Base-by-base conservation (phyloP, 2,797 vertebrate species). In the Alectoris magna region DNA sequence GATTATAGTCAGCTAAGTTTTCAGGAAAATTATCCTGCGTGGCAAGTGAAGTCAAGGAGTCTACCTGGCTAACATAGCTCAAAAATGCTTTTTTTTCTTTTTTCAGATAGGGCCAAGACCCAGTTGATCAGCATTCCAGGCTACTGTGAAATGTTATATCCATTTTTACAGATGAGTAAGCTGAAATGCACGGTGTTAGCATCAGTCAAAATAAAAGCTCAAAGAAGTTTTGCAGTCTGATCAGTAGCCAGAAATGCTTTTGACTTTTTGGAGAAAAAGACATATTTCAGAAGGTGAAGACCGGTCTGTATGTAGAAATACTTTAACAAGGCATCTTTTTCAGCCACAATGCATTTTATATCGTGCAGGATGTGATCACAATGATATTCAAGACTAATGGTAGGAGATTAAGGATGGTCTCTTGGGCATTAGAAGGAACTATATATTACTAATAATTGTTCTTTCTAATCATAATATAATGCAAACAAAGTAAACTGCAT, bases 141-240 rank as follows among this genome's bases (percentile, higher is more conserved):
- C 43, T 87, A 39, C 82, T 81, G 51, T 73, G 55, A 94, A 90
- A 81, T 53, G 51, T 82, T 95, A 58, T 58, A 89, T 14, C 14
- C 59, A n/a, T 78, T 95, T 92, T 91, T 88, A 84, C 73, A 86
- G 68, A 76, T 44, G 43, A 68, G 56, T 86, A 86, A 93, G 38
- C 48, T 87, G 70, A 89, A 39, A 92, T 81, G 60, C 79, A 77
- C 11, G 63, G 67, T 60, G 26, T 66, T 66, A 51, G 69, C 12
- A 19, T 62, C 78, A 88, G 78, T 78, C 80, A 66, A 63, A 90
- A 46, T 24, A 74, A 66, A 38, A 79, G 21, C 43, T 95, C 69
- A 72, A 82, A 38, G 26, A 87, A 89, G 43, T 69, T 76, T 75
- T 69, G 71, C 15, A 18, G 18, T 70, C 69, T 84, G 80, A 92